A percentile compares a stretch with the other conserved stretches of the same genome.
Conservation (phyloP, 2,888 invertebrate genomes). For the Dastarcus helophoroides region DNA sequence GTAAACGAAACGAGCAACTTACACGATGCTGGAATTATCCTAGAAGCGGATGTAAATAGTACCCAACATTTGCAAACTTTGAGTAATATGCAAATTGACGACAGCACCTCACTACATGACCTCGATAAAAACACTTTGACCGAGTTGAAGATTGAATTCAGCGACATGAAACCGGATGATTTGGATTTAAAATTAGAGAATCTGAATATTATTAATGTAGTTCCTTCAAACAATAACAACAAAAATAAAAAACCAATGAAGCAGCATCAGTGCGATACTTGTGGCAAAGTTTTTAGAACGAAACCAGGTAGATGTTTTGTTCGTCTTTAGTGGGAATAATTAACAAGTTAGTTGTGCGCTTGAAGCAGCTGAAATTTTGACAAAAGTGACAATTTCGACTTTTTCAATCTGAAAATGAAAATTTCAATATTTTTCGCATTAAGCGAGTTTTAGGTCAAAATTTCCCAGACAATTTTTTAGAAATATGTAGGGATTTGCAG, state of each 20-base stretch:
- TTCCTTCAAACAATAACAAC: conserved; percentile 2
- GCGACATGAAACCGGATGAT: conserved; percentile 21
- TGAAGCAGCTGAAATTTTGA: too few species aligned
- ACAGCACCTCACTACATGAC: conserved; percentile 13
- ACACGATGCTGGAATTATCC: conserved; percentile 1
- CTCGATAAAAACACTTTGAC: conserved; percentile 21
- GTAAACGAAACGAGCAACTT: conserved; percentile 4
- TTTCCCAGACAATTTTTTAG: too few species aligned
- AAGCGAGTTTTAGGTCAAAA: too few species aligned
- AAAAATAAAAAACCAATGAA: conserved; percentile 23
- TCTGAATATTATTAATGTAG: conserved; percentile 4
- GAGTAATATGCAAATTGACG: conserved; percentile 5
- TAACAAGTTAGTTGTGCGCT: too few species aligned
- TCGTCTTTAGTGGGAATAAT: too few species aligned
- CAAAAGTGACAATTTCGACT: too few species aligned
- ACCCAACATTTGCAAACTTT: conserved; percentile 3
- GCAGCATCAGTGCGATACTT: conserved; percentile 35
- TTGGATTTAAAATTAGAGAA: conserved; percentile 17
- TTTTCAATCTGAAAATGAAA: too few species aligned
- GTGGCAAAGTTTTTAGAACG: conserved; percentile 34
- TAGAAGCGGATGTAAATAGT: conserved; percentile 1
- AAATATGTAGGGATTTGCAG: too few species aligned
- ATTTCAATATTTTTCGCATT: too few species aligned
- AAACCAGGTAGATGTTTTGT: conserved; percentile 22
- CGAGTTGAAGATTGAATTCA: conserved; percentile 26